A percentile compares a stretch with the other conserved stretches of the same genome.
phyloP scores from a whole-genome alignment of 2,888 invertebrate genomes.

The Drosophila eohydei region DNA sequence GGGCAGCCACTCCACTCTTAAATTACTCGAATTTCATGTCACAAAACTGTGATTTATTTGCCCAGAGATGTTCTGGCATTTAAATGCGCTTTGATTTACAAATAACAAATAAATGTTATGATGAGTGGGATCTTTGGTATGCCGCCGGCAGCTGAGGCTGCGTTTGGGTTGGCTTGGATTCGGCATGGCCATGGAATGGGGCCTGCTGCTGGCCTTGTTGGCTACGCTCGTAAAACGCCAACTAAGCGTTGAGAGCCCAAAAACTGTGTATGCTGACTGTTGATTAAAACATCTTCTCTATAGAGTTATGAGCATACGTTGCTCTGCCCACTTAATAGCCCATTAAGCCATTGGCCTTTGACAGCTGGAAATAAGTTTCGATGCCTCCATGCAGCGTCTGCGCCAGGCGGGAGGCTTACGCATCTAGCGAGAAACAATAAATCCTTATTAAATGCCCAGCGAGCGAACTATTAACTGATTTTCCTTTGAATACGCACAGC shows the following conservation, averaged over 20 bases:
- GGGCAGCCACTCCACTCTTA: slow-evolving; percentile 21
- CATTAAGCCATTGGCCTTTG: slow-evolving; percentile 72
- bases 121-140: slow-evolving; percentile 80
- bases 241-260: slow-evolving; percentile 74
- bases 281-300: slow-evolving; percentile 72
- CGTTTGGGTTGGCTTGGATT: slow-evolving; percentile 22
- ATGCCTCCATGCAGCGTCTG: slow-evolving; percentile 16
- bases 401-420: slow-evolving; percentile 56
- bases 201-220: slow-evolving; percentile 52
- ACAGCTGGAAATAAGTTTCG: slow-evolving; percentile 62
- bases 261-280: slow-evolving; percentile 43
- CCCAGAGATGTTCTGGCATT: slow-evolving; percentile 62
- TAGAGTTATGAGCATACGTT: slow-evolving; percentile 55
- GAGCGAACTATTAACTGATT: slow-evolving; percentile 75
- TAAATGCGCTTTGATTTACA: slow-evolving; percentile 80
- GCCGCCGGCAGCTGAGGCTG: slow-evolving; percentile 70
- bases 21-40: slow-evolving; percentile 79
- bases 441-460: slow-evolving; percentile 77
- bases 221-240: slow-evolving; percentile 76
- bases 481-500: slow-evolving; percentile 68
- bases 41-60: slow-evolving; percentile 74
- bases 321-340: slow-evolving; percentile 75
- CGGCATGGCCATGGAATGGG: slow-evolving; percentile 16
- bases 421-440: slow-evolving; percentile 76
- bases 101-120: slow-evolving; percentile 81